Evolutionary conservation across 2,888 invertebrate species (phyloP).

Genomic region (Caenorhabditis doughertyi): DNA sequence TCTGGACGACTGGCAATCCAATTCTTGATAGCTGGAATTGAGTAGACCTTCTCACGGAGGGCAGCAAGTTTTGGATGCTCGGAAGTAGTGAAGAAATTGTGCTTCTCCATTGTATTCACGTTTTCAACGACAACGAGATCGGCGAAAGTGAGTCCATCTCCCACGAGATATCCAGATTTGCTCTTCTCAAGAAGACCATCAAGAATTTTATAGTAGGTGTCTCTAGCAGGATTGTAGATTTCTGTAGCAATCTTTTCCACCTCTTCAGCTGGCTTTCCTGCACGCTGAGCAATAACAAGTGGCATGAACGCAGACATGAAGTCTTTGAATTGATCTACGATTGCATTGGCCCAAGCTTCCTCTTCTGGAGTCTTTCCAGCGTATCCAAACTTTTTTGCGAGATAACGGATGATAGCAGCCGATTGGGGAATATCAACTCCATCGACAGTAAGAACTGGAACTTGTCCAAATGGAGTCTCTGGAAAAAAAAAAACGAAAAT

Average conservation of each 20-base stretch:
- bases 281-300: constrained; percentile 17
- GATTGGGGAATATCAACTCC: constrained; percentile 37
- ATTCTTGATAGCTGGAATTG: constrained; percentile 33
- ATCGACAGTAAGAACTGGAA: constrained; percentile 21
- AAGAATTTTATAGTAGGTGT: constrained; percentile 48
- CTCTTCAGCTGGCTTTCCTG: constrained; percentile 32
- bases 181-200: constrained; percentile 44
- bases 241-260: constrained; percentile 22
- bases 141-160: constrained; percentile 55
- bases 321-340: constrained; percentile 35
- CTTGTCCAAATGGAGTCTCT: constrained; percentile 44
- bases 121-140: constrained; percentile 57
- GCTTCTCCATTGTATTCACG: constrained; percentile 33
- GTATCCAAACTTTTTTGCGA: constrained; percentile 34
- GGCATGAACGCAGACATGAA: constrained; percentile 8
- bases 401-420: constrained; percentile 26
- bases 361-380: constrained; percentile 44
- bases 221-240: constrained; percentile 39
- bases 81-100: constrained; percentile 20
- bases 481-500: not conserved
- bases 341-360: constrained; percentile 43
- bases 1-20: constrained; percentile 48
- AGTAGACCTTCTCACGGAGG: constrained; percentile 34
- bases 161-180: constrained; percentile 56
- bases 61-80: constrained; percentile 40